These are phyloP conservation scores for Coleophora flavipennella DNA, from an alignment of 2,888 invertebrate species.

Conservation along the genomic window DNA sequence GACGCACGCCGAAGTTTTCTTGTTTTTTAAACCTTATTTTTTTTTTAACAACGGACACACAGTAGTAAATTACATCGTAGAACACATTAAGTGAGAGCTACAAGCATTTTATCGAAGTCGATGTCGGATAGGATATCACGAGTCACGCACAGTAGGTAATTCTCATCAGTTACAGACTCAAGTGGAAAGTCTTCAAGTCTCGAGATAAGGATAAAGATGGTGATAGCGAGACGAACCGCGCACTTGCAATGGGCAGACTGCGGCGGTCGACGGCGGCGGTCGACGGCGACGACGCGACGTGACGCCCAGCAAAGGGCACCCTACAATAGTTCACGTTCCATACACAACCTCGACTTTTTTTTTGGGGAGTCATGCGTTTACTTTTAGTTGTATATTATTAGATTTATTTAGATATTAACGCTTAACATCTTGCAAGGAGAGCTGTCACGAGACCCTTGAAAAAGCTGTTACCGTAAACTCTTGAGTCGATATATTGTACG, in stretches of 20 bases:
- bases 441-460: conserved; percentile 20
- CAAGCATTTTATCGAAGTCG: conserved; percentile 32
- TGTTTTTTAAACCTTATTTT: no score
- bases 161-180: conserved; percentile 38
- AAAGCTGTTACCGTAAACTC: no score
- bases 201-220: conserved; percentile 46
- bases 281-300: conserved; percentile 34
- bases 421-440: no score
- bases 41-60: no score
- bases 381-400: no score
- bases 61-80: conserved; percentile 27
- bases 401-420: no score
- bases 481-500: conserved; percentile 8
- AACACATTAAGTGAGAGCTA: conserved; percentile 26
- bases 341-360: conserved; percentile 36
- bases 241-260: conserved; percentile 12
- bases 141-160: conserved; percentile 18
- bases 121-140: conserved; percentile 33
- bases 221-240: conserved; percentile 22
- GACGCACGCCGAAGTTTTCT: no score
- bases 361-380: conserved; percentile 19
- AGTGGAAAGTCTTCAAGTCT: conserved; percentile 36
- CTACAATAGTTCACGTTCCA: conserved; percentile 34
- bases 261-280: conserved; percentile 14
- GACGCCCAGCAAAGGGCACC: conserved; percentile 39